These are phyloP conservation scores for Cathartes aura DNA, from an alignment of 2,113 vertebrate species.

Conservation along the genomic window DNA sequence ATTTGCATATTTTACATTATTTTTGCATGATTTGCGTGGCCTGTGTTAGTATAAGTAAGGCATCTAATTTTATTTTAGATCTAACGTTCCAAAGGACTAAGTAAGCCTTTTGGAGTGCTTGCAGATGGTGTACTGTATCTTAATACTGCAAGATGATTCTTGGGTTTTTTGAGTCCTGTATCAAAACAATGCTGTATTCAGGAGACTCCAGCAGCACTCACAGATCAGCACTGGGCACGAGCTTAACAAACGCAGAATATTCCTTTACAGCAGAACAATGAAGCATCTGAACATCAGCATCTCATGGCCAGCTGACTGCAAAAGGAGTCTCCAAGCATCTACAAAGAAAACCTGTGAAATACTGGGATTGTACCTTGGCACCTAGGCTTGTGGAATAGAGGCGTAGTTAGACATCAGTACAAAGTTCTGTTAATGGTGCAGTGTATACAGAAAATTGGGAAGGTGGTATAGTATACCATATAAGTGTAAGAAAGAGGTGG, in stretches of 20 bases:
- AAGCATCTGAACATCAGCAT: constrained; percentile 9
- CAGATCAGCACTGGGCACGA: neutral
- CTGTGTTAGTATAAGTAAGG: neutral
- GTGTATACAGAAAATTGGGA: neutral
- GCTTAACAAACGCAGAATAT: constrained; percentile 16
- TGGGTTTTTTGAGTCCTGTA: neutral
- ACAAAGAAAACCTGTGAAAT: neutral
- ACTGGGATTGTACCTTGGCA: neutral
- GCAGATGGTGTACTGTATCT: neutral
- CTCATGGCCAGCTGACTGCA: neutral
- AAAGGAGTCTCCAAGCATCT: neutral
- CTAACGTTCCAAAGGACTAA: fast-evolving
- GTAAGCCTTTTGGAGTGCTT: neutral
- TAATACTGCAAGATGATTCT: neutral
- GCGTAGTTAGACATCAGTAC: neutral
- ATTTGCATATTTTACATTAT: neutral
- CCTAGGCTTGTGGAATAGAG: neutral
- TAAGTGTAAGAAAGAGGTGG: neutral
- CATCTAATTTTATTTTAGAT: neutral
- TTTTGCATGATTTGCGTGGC: neutral
- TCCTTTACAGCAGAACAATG: constrained; percentile 40
- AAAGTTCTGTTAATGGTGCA: neutral
- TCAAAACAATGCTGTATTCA: constrained; percentile 46
- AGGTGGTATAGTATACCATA: neutral
- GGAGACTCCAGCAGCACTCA: neutral